A percentile compares a stretch with the other conserved stretches of the same genome.
These are phyloP conservation scores for Sinocyclocheilus grahami DNA, from an alignment of 2,113 vertebrate genomes.

Conservation along the genomic window DNA sequence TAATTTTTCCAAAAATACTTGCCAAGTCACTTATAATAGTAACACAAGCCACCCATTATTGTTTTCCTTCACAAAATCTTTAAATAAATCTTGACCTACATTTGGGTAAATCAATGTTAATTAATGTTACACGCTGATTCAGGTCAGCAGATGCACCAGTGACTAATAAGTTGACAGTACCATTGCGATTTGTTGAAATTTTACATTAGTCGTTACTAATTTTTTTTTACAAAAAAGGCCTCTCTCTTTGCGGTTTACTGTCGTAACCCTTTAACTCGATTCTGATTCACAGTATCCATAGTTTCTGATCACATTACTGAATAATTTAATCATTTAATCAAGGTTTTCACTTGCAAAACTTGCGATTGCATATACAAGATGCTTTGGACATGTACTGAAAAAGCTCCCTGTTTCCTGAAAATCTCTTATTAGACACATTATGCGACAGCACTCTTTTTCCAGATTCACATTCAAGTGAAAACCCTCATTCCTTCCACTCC, in stretches of 20 bases:
- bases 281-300: neutral
- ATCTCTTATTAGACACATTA: neutral
- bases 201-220: neutral
- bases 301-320: neutral
- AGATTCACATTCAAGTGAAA: too few species aligned
- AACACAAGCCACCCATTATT: too few species aligned
- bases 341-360: neutral
- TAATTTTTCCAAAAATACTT: neutral
- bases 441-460: neutral
- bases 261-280: neutral
- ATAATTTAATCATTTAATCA: neutral
- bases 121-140: neutral
- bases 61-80: neutral
- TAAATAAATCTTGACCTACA: neutral
- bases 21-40: neutral
- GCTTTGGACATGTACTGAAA: neutral
- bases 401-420: neutral
- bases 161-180: neutral
- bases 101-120: neutral
- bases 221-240: neutral
- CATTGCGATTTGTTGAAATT: neutral
- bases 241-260: neutral
- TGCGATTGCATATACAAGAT: neutral
- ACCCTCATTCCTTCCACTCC: constrained; percentile 36
- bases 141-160: neutral